Base-by-base conservation (phyloP, 2,888 invertebrate genomes). In the Troilus luridus region DNA sequence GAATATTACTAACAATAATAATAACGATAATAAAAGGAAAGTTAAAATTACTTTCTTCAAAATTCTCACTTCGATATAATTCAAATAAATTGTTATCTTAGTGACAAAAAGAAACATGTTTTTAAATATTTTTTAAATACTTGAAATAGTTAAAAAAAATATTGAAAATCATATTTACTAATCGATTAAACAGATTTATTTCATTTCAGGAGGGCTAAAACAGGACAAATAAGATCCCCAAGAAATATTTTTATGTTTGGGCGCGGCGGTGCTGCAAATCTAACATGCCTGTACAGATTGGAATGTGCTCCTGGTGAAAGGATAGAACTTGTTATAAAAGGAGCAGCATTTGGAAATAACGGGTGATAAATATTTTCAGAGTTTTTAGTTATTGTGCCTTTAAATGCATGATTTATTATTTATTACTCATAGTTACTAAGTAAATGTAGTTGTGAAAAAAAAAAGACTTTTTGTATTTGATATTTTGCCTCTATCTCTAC, bases 221-320 rank as follows among this genome's bases (percentile, higher is more conserved):
- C 95, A 58, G 96, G 96, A 24, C 95, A 96, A 92, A 94, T 97
- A 59, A 95, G 95, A 90, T 96, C 96, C 2, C 94, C 94, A 8
- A 95, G 96, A 24, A 98, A 98, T 94, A 96, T 97, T 6, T 96
- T 98, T 94, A 95, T 98, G 93, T 98, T 96, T 94, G 98, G 98
- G 0, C 95, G 98, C 85, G 98, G 98, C 0, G 98, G 98, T 10
- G 96, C 97, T 62, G 95, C 95, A 92, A 96, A 96, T 92, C 94
- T 98, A 91, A 96, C 97, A 91, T 98, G 98, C 94, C 95, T 96
- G 91, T 97, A 97, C 94, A 95, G 97, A 91, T 95, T 97, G 93
- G 96, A 97, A 93, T 96, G 96, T 0, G 95, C 95, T 24, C 92
- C 92, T 14, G 93, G 93, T 1, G 93, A 93, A 88, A 96, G 93